Evolutionary conservation across 2,797 vertebrate species (phyloP), one percentile per base, ranked within the genome.

Genomic region (Enteromius afrohamiltoni): DNA sequence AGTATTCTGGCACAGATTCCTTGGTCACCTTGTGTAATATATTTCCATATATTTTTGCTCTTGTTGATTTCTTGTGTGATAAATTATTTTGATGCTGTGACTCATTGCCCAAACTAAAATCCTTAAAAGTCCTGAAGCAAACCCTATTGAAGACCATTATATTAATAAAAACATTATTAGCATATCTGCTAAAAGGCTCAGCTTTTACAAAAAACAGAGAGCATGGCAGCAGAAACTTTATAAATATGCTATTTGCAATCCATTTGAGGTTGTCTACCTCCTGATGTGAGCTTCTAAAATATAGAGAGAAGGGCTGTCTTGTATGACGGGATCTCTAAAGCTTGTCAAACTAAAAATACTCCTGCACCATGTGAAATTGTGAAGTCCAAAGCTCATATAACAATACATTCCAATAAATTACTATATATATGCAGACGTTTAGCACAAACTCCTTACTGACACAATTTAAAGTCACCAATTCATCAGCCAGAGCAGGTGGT

Each of bases 381-480:
- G 14, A 29, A 77, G 26, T 47, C 47, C n/a, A 67, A 68, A 65
- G 60, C 0, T 31, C 37, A 60, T 62, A 1, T 47, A 13, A 47
- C 45, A 47, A 51, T 34, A 31, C 77, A 74, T 71, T 83, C 42
- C 29, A 9, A 49, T 49, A n/a, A 10, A 6, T 29, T 31, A 26
- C 7, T 5, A 69, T 23, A 49, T 5, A 69, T 23, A 49, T 67
- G 23, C 60, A 64, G 29, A 31, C 6, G 17, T 51, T 68, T 21
- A 23, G 40, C 62, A 77, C 49, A 45, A 70, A 51, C 49, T 71
- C 71, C 80, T 87, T 81, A 84, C 78, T 80, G 76, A 31, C 80
- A 71, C 88, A 90, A 89, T 93, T 92, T 93, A 91, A 85, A 91
- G 83, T 75, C 88, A 90, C 89, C 14, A 86, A 91, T 93, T 90